phyloP scores from a whole-genome alignment of 2,797 vertebrate genomes.

The Vultur gryphus region DNA sequence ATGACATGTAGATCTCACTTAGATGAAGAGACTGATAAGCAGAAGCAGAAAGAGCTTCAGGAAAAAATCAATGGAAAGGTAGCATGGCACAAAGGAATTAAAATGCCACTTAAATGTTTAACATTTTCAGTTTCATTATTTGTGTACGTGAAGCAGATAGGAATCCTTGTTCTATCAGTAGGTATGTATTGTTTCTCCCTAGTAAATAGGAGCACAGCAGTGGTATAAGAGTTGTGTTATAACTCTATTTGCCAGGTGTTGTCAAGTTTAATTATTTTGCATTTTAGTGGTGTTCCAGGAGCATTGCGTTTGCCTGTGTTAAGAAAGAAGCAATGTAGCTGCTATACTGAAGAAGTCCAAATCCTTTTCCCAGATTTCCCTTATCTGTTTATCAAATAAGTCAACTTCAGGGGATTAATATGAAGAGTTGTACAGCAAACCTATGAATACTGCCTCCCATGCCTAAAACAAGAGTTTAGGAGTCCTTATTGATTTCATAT shows the following conservation, averaged over 20 bases:
- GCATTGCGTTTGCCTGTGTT: not conserved
- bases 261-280: not conserved
- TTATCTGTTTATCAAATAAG: not conserved
- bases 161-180: not conserved
- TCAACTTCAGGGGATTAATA: not conserved
- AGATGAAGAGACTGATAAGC: conserved; percentile 86
- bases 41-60: conserved; percentile 87
- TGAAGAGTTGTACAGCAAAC: not conserved
- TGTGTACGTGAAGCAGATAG: not conserved
- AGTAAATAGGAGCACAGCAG: not conserved
- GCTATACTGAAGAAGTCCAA: not conserved
- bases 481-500: not conserved
- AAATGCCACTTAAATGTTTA: not conserved
- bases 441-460: not conserved
- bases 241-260: not conserved
- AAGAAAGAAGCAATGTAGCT: not conserved
- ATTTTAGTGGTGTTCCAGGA: not conserved
- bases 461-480: not conserved
- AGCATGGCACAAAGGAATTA: not conserved
- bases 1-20: conserved; percentile 92
- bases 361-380: not conserved
- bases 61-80: conserved; percentile 94
- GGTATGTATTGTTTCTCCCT: not conserved
- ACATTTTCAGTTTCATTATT: not conserved
- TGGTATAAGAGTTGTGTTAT: fast-evolving